Conservation (phyloP, 2,797 vertebrate genomes). For the Odontamblyopus lacepedii region DNA sequence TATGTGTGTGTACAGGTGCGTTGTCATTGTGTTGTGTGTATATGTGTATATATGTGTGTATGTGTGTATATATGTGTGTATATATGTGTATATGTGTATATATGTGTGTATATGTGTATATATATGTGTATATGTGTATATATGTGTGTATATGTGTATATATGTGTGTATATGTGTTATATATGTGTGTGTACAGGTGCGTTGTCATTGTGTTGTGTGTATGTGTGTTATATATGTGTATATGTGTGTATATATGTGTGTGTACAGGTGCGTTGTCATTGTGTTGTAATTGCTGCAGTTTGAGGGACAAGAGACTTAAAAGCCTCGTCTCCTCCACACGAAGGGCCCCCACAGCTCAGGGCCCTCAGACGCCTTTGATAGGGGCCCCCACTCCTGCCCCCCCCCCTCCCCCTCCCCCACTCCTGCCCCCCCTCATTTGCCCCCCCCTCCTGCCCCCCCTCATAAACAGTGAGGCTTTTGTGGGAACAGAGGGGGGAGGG, state of each 20-base stretch:
- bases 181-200: too few species aligned
- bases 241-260: too few species aligned
- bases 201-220: too few species aligned
- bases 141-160: not conserved
- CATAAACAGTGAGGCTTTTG: constrained; percentile 90
- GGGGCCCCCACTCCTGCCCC: constrained; percentile 69
- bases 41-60: too few species aligned
- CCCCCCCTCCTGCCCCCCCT: constrained; percentile 68
- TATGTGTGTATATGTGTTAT: too few species aligned
- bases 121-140: too few species aligned
- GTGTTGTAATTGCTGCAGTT: constrained; percentile 69
- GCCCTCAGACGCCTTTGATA: constrained; percentile 72
- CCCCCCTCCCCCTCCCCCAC: constrained; percentile 60
- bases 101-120: too few species aligned
- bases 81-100: too few species aligned
- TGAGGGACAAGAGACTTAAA: constrained; percentile 61
- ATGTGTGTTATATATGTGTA: too few species aligned
- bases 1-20: too few species aligned
- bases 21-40: too few species aligned
- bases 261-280: constrained; percentile 36
- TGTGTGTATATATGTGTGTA: too few species aligned
- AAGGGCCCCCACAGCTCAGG: constrained; percentile 63
- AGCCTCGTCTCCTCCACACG: constrained; percentile 63
- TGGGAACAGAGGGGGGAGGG: constrained; percentile 74
- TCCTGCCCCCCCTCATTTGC: constrained; percentile 73